Conservation (phyloP, 2,888 invertebrate genomes). For the Hemithea aestivaria region DNA sequence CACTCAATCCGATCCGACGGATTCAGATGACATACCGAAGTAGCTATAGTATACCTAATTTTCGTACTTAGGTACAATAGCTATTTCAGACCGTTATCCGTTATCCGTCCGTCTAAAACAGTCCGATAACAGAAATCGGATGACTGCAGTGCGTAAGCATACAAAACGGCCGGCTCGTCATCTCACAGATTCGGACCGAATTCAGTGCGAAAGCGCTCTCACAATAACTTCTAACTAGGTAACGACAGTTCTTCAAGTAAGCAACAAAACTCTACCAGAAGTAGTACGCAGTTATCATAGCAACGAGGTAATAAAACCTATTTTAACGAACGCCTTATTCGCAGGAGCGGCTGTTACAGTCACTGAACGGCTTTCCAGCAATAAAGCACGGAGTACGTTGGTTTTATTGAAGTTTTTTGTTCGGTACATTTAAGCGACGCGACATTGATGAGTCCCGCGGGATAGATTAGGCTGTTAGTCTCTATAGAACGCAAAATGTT, state of each 20-base stretch:
- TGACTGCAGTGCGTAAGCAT: no score
- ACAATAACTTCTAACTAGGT: no score
- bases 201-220: no score
- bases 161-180: no score
- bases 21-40: no score
- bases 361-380: constrained; percentile 58
- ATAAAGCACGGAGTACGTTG: constrained; percentile 57
- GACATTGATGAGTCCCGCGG: constrained; percentile 33
- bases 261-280: constrained; percentile 15
- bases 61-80: no score
- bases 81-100: no score
- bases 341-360: constrained; percentile 44
- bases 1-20: no score
- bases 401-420: constrained; percentile 63
- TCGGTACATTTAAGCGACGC: constrained; percentile 55
- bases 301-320: constrained; percentile 43
- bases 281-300: constrained; percentile 28
- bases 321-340: constrained; percentile 47
- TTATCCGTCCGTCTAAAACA: no score
- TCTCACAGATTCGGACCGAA: no score
- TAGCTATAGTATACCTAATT: no score
- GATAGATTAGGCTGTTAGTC: constrained; percentile 37
- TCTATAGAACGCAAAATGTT: constrained; percentile 16
- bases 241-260: neutral
- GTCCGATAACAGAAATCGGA: no score